Conservation (phyloP, 2,113 vertebrate species). For the Garra rufa region DNA sequence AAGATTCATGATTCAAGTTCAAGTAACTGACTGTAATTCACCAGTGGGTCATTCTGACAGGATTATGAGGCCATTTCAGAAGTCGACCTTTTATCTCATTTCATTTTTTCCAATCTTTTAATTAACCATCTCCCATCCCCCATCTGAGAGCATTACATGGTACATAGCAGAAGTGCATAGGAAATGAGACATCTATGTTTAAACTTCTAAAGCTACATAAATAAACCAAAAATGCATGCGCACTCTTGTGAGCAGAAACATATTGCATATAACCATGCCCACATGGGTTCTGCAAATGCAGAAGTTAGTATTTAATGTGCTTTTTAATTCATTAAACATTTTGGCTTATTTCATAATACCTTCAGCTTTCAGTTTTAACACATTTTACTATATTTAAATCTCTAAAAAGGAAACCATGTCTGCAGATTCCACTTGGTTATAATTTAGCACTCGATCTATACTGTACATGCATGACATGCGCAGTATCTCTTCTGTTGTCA, state of each 20-base stretch:
- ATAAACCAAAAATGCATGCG: not conserved
- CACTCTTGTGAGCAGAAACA: not conserved
- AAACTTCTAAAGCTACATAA: not conserved
- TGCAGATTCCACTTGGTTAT: not conserved
- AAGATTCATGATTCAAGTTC: not conserved
- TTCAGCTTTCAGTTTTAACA: not conserved
- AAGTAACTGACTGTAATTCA: conserved; percentile 7
- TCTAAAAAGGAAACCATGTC: not conserved
- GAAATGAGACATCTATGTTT: not conserved
- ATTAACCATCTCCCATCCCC: conserved; percentile 7
- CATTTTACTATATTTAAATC: not conserved
- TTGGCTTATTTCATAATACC: not conserved
- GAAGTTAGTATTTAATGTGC: not conserved
- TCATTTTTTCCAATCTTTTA: not conserved
- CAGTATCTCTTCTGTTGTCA: conserved; percentile 1
- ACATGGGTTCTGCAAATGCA: not conserved
- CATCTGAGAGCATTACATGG: not conserved
- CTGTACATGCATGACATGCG: not conserved
- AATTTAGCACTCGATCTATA: not conserved
- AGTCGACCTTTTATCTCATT: conserved; percentile 1
- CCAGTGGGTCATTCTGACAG: conserved; percentile 11
- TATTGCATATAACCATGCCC: not conserved
- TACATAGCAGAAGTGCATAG: not conserved
- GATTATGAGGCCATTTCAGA: conserved; percentile 17
- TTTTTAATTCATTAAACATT: not conserved